Base-by-base conservation (phyloP, 2,888 invertebrate species). In the Campoplex capitator region DNA sequence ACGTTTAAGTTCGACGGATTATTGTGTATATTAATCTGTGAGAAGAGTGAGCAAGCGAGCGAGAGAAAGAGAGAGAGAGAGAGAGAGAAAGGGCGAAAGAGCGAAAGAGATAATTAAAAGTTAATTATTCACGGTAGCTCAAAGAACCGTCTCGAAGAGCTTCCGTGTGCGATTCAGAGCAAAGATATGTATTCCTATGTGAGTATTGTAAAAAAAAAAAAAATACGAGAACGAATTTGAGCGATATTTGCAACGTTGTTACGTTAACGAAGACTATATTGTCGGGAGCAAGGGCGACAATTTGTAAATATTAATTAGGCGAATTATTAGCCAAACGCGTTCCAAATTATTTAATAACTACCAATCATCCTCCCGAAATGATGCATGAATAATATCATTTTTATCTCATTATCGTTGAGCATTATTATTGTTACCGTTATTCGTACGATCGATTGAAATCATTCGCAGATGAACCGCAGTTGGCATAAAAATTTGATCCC, bases 221-320 rank as follows among this genome's bases (percentile, higher is more conserved):
- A 0, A 62, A 28, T 76, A 87, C 78, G 82, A 87, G 75, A 84
- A 78, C 68, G 84, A 81, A 71, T 83, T 76, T 62, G 75, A 84
- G 79, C 79, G 84, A 87, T 84, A 75, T 79, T 87, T 84, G 82
- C 84, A 81, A 84, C 82, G 79, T 84, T 87, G 87, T 87, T 87
- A 82, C 78, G 82, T 84, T 83, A 78, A 87, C 70, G 75, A 68
- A 82, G 75, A 70, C 62, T 75, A 62, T 58, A 79, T 85, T 83
- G 85, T 84, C 86, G 87, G 87, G 87, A 83, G 87, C 80, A 83
- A 81, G 83, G 75, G 71, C 83, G 86, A 84, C 81, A 83, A 62
- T 62, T 85, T 89, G 88, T 89, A 88, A 88, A 89, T 89, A 89
- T 85, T 75, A 85, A 88, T 84, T 86, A 80, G 84, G 84, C 84